Conservation (phyloP, 1,140 invertebrate genomes). For the Mesaphorura yosii region DNA sequence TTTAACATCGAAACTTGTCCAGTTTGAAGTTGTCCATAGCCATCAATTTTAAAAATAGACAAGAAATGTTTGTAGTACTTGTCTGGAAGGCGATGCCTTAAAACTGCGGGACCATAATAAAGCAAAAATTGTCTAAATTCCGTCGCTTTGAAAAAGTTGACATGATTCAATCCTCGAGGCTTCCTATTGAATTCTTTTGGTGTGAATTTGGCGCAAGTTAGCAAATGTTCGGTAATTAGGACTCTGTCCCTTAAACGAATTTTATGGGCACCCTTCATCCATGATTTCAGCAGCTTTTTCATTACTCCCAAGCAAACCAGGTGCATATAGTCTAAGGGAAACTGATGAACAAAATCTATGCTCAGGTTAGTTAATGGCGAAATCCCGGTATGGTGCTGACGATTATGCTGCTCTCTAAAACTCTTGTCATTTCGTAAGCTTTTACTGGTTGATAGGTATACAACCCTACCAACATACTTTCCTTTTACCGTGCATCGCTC, state of each 20-base stretch:
- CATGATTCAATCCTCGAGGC: background rate
- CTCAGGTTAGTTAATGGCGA: background rate
- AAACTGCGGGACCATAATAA: background rate
- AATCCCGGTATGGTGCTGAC: background rate
- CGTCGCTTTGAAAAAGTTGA: constrained; percentile 1
- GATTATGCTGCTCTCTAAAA: background rate
- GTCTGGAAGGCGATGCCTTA: background rate
- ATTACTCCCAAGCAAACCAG: constrained; percentile 34
- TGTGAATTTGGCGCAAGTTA: no score
- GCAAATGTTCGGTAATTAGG: no score
- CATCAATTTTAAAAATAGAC: no score
- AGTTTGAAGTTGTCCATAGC: no score
- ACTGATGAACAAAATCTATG: constrained; percentile 28
- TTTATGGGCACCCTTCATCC: no score
- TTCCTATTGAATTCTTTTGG: background rate
- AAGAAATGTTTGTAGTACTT: background rate
- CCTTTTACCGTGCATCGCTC: constrained; percentile 29
- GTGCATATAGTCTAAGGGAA: constrained; percentile 36
- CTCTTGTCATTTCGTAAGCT: background rate
- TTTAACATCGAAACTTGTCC: no score
- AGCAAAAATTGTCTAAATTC: constrained; percentile 10
- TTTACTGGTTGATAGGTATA: background rate
- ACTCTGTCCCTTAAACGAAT: no score
- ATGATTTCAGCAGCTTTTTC: constrained; percentile 31
- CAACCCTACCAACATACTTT: background rate